Evolutionary conservation across 2,888 invertebrate species (phyloP), one percentile per base, ranked within the genome.

Genomic region (Agriotes lineatus): DNA sequence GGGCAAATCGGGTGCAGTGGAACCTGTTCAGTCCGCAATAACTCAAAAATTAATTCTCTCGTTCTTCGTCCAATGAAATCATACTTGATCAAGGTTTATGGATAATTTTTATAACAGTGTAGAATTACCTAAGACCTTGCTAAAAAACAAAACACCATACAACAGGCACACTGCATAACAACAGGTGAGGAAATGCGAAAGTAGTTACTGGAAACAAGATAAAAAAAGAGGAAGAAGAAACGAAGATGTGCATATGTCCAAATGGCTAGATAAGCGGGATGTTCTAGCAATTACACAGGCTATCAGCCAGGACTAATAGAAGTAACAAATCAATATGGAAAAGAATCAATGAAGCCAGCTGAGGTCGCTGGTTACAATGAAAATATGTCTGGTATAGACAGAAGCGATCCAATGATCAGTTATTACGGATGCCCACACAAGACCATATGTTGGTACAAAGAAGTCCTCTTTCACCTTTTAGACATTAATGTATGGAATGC

Each of bases 191-290:
- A 9, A 69, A 73, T 69, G 67, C 67, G 1, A 67, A 48, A 22
- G 57, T 20, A 56, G 25, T 72, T 42, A 62, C 59, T 14, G 39
- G 42, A 16, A n/a, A 16, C 10, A 73, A 70, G 39, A 57, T 70
- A 39, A 65, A 61, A 22, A 67, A 56, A 37, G 67, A 56, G 1
- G 39, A 39, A 52, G 56, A 69, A 59, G 66, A 35, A 33, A 16
- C 25, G 42, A 9, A 16, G 35, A 33, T 7, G 18, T 54, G 16
- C 35, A 54, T 35, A 14, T 54, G 16, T 33, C 25, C 25, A 75
- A 74, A 67, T 74, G 72, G 72, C 70, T 59, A 50, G 72, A 74
- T 48, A 69, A 54, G n/a, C 5, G 39, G 1, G 12, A 39, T 1
- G 39, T 39, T 3, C 14, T 39, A 6, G 5, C 16, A 5, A 39